Conservation (phyloP, 2,797 vertebrate genomes). For the Trichosurus vulpecula region DNA sequence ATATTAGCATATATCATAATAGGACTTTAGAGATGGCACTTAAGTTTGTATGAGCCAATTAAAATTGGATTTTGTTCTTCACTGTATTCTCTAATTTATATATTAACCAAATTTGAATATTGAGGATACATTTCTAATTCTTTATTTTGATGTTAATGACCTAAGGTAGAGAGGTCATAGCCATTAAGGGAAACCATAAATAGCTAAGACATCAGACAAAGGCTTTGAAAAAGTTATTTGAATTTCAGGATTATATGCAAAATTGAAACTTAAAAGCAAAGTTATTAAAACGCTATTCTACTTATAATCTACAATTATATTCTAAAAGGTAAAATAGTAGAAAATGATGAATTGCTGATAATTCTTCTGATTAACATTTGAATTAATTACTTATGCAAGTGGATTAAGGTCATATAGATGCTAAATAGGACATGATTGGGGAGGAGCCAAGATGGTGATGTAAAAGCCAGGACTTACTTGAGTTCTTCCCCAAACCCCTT, state of each 20-base stretch:
- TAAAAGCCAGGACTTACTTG: too few relatives aligned
- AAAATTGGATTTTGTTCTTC: neutral
- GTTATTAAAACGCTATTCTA: neutral
- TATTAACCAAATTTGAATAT: neutral
- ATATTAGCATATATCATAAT: neutral
- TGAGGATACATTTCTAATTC: neutral
- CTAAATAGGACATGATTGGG: too few relatives aligned
- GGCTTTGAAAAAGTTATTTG: neutral
- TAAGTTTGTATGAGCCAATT: neutral
- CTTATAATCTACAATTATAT: neutral
- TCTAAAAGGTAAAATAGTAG: neutral
- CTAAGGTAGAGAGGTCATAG: too few relatives aligned
- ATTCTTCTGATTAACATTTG: slow-evolving; percentile 28
- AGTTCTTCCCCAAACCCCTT: too few relatives aligned
- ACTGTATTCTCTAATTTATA: neutral
- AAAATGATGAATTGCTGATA: neutral
- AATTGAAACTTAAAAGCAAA: neutral
- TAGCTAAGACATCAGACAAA: neutral
- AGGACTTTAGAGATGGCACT: neutral
- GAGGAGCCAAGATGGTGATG: too few relatives aligned
- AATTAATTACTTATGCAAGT: slow-evolving; percentile 8
- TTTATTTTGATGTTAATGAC: too few relatives aligned
- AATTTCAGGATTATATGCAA: neutral
- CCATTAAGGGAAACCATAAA: too few relatives aligned
- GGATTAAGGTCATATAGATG: slow-evolving; percentile 22